These are phyloP conservation scores for Drosophila phalerata DNA, from an alignment of 2,888 invertebrate genomes.

Conservation along the genomic window DNA sequence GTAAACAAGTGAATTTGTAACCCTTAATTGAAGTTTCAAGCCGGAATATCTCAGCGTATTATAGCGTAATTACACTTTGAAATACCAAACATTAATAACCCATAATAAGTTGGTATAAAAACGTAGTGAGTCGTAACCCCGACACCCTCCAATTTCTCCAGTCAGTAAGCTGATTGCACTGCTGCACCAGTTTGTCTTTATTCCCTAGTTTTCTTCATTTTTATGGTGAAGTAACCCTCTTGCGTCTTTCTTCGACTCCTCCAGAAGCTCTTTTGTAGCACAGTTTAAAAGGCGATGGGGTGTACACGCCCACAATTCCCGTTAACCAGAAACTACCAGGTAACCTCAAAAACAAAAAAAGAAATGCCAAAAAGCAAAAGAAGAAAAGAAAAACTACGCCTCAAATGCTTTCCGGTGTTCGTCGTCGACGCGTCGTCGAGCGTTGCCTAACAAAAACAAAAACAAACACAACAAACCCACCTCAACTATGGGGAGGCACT, in stretches of 20 bases:
- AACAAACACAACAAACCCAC: slow-evolving; percentile 45
- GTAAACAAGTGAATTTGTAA: slow-evolving; percentile 2
- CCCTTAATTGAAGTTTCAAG: slow-evolving; percentile 10
- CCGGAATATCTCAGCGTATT: slow-evolving; percentile 23
- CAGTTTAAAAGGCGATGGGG: slow-evolving; percentile 45
- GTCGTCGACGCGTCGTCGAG: slow-evolving; percentile 20
- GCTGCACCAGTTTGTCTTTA: slow-evolving; percentile 65
- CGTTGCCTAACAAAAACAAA: slow-evolving; percentile 46
- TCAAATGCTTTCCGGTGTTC: slow-evolving; percentile 69
- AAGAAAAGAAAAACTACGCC: slow-evolving; percentile 65
- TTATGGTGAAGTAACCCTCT: slow-evolving; percentile 3
- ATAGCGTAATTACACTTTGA: slow-evolving; percentile 46
- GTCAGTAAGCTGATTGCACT: slow-evolving; percentile 44
- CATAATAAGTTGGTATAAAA: slow-evolving; percentile 27
- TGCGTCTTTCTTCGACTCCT: background rate
- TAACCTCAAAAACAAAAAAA: slow-evolving; percentile 63
- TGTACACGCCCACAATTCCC: slow-evolving; percentile 48
- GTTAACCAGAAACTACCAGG: slow-evolving; percentile 47
- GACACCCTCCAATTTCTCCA: background rate
- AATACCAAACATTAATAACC: slow-evolving; percentile 61
- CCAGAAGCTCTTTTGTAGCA: slow-evolving; percentile 43
- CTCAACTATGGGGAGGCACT: slow-evolving; percentile 18
- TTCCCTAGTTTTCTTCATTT: slow-evolving; percentile 40
- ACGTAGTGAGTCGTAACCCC: background rate
- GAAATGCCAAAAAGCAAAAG: slow-evolving; percentile 9